Evolutionary conservation across 2,797 vertebrate species (phyloP).

Genomic region (Chiloscyllium punctatum): DNA sequence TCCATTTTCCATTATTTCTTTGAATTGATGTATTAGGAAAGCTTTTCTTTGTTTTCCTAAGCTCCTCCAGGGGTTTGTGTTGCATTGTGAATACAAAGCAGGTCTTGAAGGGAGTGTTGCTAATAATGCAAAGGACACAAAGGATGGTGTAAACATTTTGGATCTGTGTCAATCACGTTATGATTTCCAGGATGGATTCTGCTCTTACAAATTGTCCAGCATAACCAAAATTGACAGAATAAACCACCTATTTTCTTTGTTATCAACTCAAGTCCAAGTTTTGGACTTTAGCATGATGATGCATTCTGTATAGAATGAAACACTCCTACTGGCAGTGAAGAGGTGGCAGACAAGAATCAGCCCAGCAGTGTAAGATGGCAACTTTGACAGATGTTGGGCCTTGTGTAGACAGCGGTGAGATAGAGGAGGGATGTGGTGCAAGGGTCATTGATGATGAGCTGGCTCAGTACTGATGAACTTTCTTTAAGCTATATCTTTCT

Average conservation of each 20-base stretch:
- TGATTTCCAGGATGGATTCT: background rate
- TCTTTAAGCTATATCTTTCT: too few relatives aligned
- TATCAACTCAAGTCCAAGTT: background rate
- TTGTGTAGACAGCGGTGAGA: too few relatives aligned
- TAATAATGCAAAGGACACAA: background rate
- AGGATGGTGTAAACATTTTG: background rate
- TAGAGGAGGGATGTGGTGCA: too few relatives aligned
- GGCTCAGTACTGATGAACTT: too few relatives aligned
- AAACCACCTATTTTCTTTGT: background rate
- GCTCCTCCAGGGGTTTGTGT: background rate
- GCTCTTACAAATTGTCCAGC: slow-evolving; percentile 5
- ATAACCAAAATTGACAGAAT: slow-evolving; percentile 11
- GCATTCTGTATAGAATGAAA: background rate
- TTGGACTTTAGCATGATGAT: background rate
- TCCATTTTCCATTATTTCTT: slow-evolving; percentile 30
- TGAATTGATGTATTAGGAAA: slow-evolving; percentile 8
- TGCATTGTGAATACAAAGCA: background rate
- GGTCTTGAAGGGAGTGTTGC: background rate
- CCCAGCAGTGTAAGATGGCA: too few relatives aligned
- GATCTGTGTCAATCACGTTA: background rate
- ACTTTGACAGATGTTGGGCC: too few relatives aligned
- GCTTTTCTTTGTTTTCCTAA: slow-evolving; percentile 15
- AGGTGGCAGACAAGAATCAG: too few relatives aligned
- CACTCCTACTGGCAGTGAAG: background rate
- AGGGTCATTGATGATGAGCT: too few relatives aligned